phyloP scores from a whole-genome alignment of 2,888 invertebrate genomes.

The Orgyia antiqua region DNA sequence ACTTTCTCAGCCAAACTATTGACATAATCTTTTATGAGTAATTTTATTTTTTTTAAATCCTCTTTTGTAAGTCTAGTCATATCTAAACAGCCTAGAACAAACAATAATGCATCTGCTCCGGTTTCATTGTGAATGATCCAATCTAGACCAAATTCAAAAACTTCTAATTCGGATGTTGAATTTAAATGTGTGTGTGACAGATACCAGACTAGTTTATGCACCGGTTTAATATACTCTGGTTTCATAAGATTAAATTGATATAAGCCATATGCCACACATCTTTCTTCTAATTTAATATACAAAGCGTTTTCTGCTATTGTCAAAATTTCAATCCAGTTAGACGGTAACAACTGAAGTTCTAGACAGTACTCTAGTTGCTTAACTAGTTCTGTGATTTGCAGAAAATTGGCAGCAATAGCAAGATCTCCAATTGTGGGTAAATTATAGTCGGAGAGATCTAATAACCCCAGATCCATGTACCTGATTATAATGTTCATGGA shows the following conservation, averaged over 20 bases:
- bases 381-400: conserved; percentile 58
- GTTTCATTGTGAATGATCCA: conserved; percentile 45
- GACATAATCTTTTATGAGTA: conserved; percentile 30
- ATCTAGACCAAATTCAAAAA: conserved; percentile 58
- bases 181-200: conserved; percentile 59
- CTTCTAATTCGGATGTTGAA: conserved; percentile 42
- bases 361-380: conserved; percentile 58
- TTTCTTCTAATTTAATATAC: conserved; percentile 40
- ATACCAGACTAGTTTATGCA: conserved; percentile 58
- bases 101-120: conserved; percentile 48
- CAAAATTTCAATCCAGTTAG: conserved; percentile 55
- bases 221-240: conserved; percentile 40
- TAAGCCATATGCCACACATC: conserved; percentile 46
- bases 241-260: conserved; percentile 52
- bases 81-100: conserved; percentile 57
- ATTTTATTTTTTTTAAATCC: conserved; percentile 41
- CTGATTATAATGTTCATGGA: conserved; percentile 53
- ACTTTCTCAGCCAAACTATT: conserved; percentile 48
- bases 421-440: conserved; percentile 42
- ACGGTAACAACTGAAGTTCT: conserved; percentile 37
- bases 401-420: conserved; percentile 52
- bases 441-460: conserved; percentile 49
- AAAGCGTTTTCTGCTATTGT: conserved; percentile 49
- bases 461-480: conserved; percentile 54
- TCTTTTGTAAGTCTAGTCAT: conserved; percentile 32